Evolutionary conservation across 2,888 invertebrate species (phyloP), one percentile per base, ranked within the genome.

Genomic region (Subacronicta megacephala): DNA sequence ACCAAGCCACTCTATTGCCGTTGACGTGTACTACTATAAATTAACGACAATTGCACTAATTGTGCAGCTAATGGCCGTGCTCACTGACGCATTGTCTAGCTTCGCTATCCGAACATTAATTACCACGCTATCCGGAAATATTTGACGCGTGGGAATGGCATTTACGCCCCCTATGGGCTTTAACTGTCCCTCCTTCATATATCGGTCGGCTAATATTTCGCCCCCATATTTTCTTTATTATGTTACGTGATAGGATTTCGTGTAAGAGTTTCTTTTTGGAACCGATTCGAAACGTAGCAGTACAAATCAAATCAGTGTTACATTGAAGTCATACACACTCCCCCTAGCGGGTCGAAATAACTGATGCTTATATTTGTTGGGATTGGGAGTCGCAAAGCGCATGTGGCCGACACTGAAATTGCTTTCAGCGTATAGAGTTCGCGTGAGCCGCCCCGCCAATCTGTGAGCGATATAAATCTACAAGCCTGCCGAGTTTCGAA

Each of bases 11-110:
- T 72, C 72, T 60, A 59, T 71, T 78, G 79, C 70, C 70, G 83
- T 75, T 82, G 87, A 85, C 83, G 81, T 83, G 81, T 75, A 79
- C 84, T 72, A 85, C 87, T 84, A 92, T 92, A 90, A 90, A 93
- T 93, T 92, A 90, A 89, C 88, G 84, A 88, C 92, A 92, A 93
- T 93, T 92, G 92, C 90, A 90, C 88, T 92, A 94, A 93, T 93
- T 93, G 92, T 89, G 88, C 89, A 89, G 89, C 85, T 91, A 92
- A 90, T 90, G 88, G 89, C 78, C 81, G 76, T 78, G 81, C 81
- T 88, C 86, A 77, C 83, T 89, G 86, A 87, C 85, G 89, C 90
- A 88, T 90, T 92, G 91, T 91, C 90, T 90, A 88, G 87, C 85
- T 82, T 78, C 71, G 81, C 85, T 81, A 84, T 79, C 81, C 81